These are phyloP conservation scores for Brenthis hecate DNA, from an alignment of 2,888 invertebrate species.

Conservation along the genomic window DNA sequence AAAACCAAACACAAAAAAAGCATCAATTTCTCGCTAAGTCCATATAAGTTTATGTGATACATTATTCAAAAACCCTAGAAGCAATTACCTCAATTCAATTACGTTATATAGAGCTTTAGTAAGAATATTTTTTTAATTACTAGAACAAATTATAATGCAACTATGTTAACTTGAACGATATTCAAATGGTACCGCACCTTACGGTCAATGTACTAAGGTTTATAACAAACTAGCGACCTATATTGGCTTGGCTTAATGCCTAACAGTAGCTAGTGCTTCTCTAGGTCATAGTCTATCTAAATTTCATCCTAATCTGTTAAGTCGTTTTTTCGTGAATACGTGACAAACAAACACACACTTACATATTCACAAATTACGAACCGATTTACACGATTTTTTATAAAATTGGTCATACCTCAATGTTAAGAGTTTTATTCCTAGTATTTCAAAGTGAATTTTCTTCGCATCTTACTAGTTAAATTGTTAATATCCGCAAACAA, in stretches of 20 bases:
- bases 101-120: constrained; percentile 30
- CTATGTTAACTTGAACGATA: constrained; percentile 29
- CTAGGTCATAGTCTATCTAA: no score
- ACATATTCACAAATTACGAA: no score
- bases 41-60: constrained; percentile 6
- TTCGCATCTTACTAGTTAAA: no score
- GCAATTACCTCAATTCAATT: constrained; percentile 36
- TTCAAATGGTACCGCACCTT: constrained; percentile 38
- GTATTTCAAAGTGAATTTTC: no score
- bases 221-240: neutral
- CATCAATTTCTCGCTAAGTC: constrained; percentile 13
- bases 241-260: no score
- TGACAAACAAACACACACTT: no score
- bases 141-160: constrained; percentile 38
- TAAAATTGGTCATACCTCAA: no score
- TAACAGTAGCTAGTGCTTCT: no score
- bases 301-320: no score
- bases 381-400: neutral
- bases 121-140: constrained; percentile 41
- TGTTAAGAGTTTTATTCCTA: no score
- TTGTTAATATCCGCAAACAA: no score
- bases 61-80: constrained; percentile 22
- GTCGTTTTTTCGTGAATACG: no score
- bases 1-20: constrained; percentile 13
- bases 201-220: constrained; percentile 13